These are phyloP conservation scores for Atlantisia rogersi DNA, from an alignment of 2,113 vertebrate genomes.

Conservation along the genomic window DNA sequence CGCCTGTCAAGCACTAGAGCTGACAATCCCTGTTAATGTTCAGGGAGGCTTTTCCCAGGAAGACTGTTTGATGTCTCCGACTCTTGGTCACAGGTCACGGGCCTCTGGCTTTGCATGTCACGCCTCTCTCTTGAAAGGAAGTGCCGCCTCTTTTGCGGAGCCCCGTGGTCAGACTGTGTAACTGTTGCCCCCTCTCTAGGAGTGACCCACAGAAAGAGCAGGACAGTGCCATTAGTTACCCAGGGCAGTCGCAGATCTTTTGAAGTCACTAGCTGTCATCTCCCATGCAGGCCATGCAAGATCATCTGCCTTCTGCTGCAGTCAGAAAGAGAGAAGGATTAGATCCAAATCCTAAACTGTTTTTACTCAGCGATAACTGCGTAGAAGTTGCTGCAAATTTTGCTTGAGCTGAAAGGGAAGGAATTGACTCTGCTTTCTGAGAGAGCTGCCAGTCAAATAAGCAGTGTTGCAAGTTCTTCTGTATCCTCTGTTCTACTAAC, in stretches of 20 bases:
- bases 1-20: background rate
- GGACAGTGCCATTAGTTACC: background rate
- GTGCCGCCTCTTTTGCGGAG: background rate
- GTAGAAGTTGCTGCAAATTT: background rate
- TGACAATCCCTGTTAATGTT: background rate
- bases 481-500: background rate
- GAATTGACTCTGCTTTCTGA: background rate
- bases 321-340: background rate
- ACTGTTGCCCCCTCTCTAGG: background rate
- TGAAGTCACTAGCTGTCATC: background rate
- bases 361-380: background rate
- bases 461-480: background rate
- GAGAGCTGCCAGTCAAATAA: background rate
- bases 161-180: rapidly evolving
- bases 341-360: background rate
- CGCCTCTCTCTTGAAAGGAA: background rate
- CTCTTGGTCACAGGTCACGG: background rate
- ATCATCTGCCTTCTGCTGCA: background rate
- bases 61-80: background rate
- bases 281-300: background rate
- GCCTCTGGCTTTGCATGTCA: background rate
- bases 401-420: background rate
- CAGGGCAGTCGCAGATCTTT: background rate
- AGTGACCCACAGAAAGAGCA: background rate
- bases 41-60: background rate